Evolutionary conservation across 2,888 invertebrate genomes (phyloP).

Genomic region (Mylabris sibirica): DNA sequence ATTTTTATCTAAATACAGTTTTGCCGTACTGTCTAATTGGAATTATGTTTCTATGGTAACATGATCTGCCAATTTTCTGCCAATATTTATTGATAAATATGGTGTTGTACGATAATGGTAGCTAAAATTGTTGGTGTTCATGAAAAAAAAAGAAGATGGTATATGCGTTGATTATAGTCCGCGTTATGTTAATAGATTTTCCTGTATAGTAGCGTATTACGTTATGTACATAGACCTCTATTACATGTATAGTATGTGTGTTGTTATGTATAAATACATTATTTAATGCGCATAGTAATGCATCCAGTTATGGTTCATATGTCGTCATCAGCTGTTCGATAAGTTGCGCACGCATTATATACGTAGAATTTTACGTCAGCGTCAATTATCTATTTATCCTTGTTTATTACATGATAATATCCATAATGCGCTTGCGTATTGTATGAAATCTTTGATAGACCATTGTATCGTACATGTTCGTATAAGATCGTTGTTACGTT

Average conservation of each 20-base stretch:
- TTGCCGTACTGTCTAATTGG: too few relatives aligned
- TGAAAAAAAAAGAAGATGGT: too few relatives aligned
- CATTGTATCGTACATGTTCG: slow-evolving; percentile 42
- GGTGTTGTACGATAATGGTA: too few relatives aligned
- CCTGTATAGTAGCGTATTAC: neutral
- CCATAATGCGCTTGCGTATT: slow-evolving; percentile 41
- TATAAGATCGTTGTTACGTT: slow-evolving; percentile 41
- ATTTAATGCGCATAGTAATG: slow-evolving; percentile 27
- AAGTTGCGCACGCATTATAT: slow-evolving; percentile 46
- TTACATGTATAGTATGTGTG: slow-evolving; percentile 7
- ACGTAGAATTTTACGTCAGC: slow-evolving; percentile 30
- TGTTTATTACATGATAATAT: neutral
- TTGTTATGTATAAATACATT: slow-evolving; percentile 15
- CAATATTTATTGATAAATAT: neutral
- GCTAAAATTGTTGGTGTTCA: too few relatives aligned
- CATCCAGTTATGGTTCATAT: slow-evolving; percentile 38
- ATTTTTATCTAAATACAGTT: too few relatives aligned
- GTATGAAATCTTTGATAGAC: slow-evolving; percentile 50
- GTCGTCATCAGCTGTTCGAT: slow-evolving; percentile 57
- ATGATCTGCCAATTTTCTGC: neutral
- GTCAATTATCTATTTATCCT: slow-evolving; percentile 22
- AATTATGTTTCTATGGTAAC: neutral
- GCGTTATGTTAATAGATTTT: neutral
- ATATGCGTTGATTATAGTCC: neutral
- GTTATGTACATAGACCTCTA: neutral